These are phyloP conservation scores for Pyrrhosoma nymphula DNA, from an alignment of 2,888 invertebrate genomes.

Conservation along the genomic window DNA sequence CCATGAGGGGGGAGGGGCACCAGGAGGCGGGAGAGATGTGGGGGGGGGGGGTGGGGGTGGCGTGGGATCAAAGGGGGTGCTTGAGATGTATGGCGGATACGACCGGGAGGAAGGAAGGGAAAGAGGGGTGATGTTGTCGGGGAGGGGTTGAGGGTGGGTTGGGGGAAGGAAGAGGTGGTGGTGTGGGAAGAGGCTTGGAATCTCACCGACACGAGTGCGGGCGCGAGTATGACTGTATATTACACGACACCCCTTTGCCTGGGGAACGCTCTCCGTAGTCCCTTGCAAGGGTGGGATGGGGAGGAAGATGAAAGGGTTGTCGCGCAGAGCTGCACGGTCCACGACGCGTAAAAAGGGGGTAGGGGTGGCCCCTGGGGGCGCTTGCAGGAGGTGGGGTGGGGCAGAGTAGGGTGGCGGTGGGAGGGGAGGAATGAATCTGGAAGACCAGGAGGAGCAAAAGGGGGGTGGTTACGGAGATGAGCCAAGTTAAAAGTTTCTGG, in stretches of 20 bases:
- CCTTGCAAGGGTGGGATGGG: neutral
- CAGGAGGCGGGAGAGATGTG: neutral
- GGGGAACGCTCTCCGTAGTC: neutral
- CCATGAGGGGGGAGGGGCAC: neutral
- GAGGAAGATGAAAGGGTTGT: slow-evolving; percentile 22
- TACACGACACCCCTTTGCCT: neutral
- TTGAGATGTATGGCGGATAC: neutral
- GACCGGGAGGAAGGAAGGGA: neutral
- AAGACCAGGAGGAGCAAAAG: neutral
- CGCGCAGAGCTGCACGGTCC: neutral
- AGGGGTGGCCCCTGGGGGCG: neutral
- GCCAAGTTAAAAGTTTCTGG: neutral
- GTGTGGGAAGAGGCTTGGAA: neutral
- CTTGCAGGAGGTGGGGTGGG: neutral
- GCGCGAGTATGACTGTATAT: slow-evolving; percentile 27
- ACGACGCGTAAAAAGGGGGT: neutral
- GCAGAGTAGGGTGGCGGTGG: neutral
- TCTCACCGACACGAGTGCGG: neutral
- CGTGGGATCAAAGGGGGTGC: slow-evolving; percentile 12
- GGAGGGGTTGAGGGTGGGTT: neutral
- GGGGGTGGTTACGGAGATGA: neutral
- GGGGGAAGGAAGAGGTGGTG: neutral
- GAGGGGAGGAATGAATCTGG: neutral
- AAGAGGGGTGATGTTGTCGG: neutral
- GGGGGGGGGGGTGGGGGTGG: neutral